Evolutionary conservation across 2,113 vertebrate genomes (phyloP).

Genomic region (Drymodes brunneopygia): DNA sequence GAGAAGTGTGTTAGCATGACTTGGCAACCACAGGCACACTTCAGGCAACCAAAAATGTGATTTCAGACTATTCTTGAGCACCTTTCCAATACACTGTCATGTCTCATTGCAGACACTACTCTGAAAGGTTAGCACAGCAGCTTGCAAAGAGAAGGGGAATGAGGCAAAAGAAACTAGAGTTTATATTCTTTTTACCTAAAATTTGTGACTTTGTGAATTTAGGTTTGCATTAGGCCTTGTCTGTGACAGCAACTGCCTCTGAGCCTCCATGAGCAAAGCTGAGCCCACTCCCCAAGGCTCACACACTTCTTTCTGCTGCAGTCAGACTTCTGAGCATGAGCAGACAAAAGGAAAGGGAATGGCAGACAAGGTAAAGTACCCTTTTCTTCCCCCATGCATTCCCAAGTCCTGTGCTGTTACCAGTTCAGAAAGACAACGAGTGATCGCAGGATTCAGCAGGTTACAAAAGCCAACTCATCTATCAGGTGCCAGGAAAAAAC

Average conservation of each 20-base stretch:
- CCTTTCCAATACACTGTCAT: neutral
- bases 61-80: neutral
- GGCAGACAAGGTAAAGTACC: neutral
- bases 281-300: neutral
- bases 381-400: neutral
- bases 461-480: neutral
- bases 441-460: neutral
- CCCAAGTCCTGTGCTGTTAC: neutral
- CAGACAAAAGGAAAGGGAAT: neutral
- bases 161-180: neutral
- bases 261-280: neutral
- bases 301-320: neutral
- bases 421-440: rapidly evolving
- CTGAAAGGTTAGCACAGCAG: neutral
- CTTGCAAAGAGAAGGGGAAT: neutral
- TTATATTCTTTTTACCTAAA: neutral
- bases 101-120: neutral
- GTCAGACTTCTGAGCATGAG: neutral
- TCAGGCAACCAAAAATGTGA: neutral
- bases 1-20: neutral
- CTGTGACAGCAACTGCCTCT: neutral
- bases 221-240: neutral
- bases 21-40: neutral
- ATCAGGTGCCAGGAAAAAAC: neutral
- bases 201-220: neutral